phyloP scores from a whole-genome alignment of 2,888 invertebrate genomes.

The Rhamphomyia laevipes region DNA sequence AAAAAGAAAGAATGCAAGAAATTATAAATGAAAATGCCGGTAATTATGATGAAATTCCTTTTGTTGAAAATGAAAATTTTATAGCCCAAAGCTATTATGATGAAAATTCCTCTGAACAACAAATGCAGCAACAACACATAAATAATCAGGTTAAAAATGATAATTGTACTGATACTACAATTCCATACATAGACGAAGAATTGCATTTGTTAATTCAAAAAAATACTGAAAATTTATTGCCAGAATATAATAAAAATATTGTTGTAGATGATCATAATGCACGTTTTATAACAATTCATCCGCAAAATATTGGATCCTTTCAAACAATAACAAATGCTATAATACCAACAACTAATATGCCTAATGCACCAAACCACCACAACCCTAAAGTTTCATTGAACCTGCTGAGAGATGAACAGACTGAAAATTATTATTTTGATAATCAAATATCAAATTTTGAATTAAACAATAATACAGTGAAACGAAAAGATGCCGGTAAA shows the following conservation, averaged over 20 bases:
- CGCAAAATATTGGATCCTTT: slow-evolving; percentile 14
- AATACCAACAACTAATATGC: not conserved
- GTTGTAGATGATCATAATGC: slow-evolving; percentile 5
- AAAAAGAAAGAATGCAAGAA: not conserved
- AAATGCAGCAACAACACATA: not conserved
- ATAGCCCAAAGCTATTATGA: no score
- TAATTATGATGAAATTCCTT: slow-evolving; percentile 9
- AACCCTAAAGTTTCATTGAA: no score
- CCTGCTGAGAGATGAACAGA: slow-evolving; percentile 2
- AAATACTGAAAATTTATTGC: not conserved
- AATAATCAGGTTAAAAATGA: no score
- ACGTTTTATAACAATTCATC: slow-evolving; percentile 16
- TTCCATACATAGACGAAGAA: not conserved
- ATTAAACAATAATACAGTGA: not conserved
- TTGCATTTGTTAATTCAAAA: not conserved
- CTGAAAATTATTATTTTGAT: not conserved
- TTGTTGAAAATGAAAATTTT: not conserved
- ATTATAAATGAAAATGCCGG: slow-evolving; percentile 5
- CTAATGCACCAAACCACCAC: not conserved
- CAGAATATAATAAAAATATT: not conserved
- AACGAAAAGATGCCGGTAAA: not conserved
- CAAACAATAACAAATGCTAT: slow-evolving; percentile 11
- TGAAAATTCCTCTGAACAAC: no score
- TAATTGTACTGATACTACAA: no score
- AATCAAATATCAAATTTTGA: not conserved